These are phyloP conservation scores for Eupeodes corollae DNA, from an alignment of 1,140 invertebrate species.

Conservation along the genomic window DNA sequence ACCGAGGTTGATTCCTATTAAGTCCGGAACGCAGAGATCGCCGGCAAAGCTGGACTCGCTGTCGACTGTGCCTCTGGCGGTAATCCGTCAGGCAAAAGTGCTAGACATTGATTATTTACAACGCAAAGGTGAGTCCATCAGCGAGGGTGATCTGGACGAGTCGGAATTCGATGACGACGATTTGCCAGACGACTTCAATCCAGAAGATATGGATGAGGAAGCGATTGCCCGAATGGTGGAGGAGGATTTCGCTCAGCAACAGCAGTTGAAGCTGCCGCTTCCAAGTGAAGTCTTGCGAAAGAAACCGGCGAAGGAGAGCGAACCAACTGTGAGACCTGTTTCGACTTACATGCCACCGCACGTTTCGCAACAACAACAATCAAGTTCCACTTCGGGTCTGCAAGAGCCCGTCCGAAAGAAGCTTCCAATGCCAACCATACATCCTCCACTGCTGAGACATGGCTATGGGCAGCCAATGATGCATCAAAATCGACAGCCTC, in stretches of 20 bases:
- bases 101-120: slow-evolving; percentile 34
- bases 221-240: slow-evolving; percentile 50
- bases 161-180: slow-evolving; percentile 29
- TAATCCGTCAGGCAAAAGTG: slow-evolving; percentile 37
- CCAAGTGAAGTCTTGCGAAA: slow-evolving; percentile 44
- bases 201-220: slow-evolving; percentile 42
- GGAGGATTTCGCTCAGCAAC: slow-evolving; percentile 48
- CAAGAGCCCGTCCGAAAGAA: slow-evolving; percentile 36
- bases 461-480: slow-evolving; percentile 24
- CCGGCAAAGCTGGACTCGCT: slow-evolving; percentile 26
- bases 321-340: neutral
- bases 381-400: slow-evolving; percentile 13
- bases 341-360: slow-evolving; percentile 3
- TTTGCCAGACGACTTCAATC: slow-evolving; percentile 25
- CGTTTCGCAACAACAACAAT: slow-evolving; percentile 7
- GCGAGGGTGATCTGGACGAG: slow-evolving; percentile 19
- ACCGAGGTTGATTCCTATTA: slow-evolving; percentile 28
- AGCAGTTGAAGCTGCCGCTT: slow-evolving; percentile 44
- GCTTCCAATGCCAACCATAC: slow-evolving; percentile 34
- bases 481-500: slow-evolving; percentile 17
- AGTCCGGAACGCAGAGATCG: slow-evolving; percentile 12
- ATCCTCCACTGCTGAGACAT: slow-evolving; percentile 30
- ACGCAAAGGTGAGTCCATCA: slow-evolving; percentile 29
- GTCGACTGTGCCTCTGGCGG: slow-evolving; percentile 30
- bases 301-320: neutral